phyloP scores from a whole-genome alignment of 1,140 invertebrate genomes.

The Bactericera cockerelli region DNA sequence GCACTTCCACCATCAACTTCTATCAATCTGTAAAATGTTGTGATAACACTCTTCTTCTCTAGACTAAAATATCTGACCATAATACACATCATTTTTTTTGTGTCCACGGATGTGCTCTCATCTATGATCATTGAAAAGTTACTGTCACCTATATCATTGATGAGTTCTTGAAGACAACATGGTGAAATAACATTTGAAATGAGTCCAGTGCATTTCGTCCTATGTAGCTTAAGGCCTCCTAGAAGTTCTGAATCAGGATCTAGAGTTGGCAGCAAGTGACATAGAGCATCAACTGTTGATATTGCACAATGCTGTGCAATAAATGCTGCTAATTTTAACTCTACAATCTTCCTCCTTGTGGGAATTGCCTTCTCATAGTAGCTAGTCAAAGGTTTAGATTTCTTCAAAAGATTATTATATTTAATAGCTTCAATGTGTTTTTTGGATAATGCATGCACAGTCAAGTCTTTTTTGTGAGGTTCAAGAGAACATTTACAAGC shows the following conservation, averaged over 20 bases:
- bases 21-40: conserved; percentile 11
- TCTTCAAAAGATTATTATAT: too few relatives aligned
- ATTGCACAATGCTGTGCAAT: not conserved
- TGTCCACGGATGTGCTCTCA: conserved; percentile 6
- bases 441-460: too few relatives aligned
- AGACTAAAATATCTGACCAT: conserved; percentile 13
- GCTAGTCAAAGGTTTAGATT: too few relatives aligned
- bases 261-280: not conserved
- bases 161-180: not conserved
- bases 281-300: not conserved
- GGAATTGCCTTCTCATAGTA: too few relatives aligned
- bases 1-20: conserved; percentile 4
- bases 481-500: too few relatives aligned
- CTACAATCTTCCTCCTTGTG: too few relatives aligned
- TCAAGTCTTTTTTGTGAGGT: too few relatives aligned
- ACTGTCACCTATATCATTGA: conserved; percentile 6
- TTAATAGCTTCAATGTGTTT: too few relatives aligned
- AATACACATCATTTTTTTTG: conserved; percentile 9
- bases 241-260: not conserved
- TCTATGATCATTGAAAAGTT: conserved; percentile 13
- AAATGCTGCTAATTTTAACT: not conserved
- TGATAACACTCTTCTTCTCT: not conserved
- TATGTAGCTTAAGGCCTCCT: not conserved
- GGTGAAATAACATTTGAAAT: conserved; percentile 10
- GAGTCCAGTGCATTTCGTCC: conserved; percentile 11